Conservation (phyloP, 1,140 invertebrate species). For the Drosophila chauvacae region DNA sequence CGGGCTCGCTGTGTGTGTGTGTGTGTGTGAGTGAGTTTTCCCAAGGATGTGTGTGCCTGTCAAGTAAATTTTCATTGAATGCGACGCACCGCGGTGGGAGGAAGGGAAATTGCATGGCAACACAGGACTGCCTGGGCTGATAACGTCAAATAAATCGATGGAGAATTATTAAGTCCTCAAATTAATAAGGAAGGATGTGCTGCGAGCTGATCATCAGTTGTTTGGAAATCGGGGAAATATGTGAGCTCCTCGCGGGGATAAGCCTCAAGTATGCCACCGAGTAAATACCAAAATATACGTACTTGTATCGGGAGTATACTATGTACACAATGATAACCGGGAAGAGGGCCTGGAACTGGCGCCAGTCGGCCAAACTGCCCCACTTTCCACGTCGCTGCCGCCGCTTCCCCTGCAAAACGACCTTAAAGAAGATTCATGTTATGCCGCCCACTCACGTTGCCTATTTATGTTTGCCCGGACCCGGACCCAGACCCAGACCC, state of each 20-base stretch:
- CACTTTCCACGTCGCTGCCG: conserved; percentile 7
- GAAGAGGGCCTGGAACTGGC: conserved; percentile 41
- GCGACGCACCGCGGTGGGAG: conserved; percentile 22
- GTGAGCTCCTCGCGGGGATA: neutral
- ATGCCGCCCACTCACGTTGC: conserved; percentile 50
- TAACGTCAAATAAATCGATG: conserved; percentile 42
- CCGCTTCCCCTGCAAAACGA: conserved; percentile 8
- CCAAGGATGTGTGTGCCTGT: conserved; percentile 40
- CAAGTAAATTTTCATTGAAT: conserved; percentile 73
- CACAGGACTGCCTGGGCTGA: conserved; percentile 36
- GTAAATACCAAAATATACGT: conserved; percentile 22
- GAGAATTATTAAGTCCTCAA: conserved; percentile 32
- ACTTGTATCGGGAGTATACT: conserved; percentile 1
- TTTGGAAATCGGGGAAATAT: neutral
- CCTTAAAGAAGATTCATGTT: conserved; percentile 66
- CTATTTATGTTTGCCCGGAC: conserved; percentile 52
- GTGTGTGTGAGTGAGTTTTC: conserved; percentile 17
- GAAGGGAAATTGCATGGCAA: conserved; percentile 57
- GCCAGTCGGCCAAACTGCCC: conserved; percentile 29
- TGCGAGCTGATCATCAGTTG: conserved; percentile 7
- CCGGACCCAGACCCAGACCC: neutral
- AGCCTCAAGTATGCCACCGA: conserved; percentile 10
- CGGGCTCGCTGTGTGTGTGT: conserved; percentile 3
- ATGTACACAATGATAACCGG: conserved; percentile 9
- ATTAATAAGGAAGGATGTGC: conserved; percentile 46